Conservation (phyloP, 2,888 invertebrate species). For the Cantharis lateralis region DNA sequence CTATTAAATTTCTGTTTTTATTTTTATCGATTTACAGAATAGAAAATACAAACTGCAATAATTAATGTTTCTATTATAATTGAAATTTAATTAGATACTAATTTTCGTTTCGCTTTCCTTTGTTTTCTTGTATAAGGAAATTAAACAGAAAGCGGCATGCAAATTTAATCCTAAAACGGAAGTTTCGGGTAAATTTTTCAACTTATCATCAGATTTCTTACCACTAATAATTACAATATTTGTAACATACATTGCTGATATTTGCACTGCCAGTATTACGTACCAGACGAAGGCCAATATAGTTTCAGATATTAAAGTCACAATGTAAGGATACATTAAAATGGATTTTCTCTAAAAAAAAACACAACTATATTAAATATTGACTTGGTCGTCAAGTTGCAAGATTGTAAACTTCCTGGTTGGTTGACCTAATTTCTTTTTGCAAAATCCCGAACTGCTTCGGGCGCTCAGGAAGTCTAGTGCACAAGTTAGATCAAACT, state of each 20-base stretch:
- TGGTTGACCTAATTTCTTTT: not conserved
- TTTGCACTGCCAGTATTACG: not conserved
- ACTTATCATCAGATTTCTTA: not conserved
- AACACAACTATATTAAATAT: not conserved
- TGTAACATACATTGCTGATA: not conserved
- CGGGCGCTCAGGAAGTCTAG: not conserved
- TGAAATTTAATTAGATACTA: not conserved
- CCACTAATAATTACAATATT: not conserved
- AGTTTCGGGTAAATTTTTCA: not conserved
- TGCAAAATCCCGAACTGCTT: not conserved
- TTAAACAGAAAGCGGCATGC: not conserved
- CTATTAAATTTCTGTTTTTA: not conserved
- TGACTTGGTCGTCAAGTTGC: not conserved
- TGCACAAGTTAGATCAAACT: too few species aligned
- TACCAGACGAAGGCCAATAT: not conserved
- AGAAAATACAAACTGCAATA: not conserved
- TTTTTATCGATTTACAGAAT: not conserved
- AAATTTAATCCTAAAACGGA: not conserved
- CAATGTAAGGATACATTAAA: not conserved
- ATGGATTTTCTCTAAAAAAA: not conserved
- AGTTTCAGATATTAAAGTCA: not conserved
- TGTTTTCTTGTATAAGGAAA: not conserved
- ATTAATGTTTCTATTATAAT: not conserved
- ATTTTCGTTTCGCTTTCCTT: not conserved
- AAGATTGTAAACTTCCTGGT: not conserved